These are phyloP conservation scores for Parelbella ahira DNA, from an alignment of 2,888 invertebrate species.

Conservation along the genomic window DNA sequence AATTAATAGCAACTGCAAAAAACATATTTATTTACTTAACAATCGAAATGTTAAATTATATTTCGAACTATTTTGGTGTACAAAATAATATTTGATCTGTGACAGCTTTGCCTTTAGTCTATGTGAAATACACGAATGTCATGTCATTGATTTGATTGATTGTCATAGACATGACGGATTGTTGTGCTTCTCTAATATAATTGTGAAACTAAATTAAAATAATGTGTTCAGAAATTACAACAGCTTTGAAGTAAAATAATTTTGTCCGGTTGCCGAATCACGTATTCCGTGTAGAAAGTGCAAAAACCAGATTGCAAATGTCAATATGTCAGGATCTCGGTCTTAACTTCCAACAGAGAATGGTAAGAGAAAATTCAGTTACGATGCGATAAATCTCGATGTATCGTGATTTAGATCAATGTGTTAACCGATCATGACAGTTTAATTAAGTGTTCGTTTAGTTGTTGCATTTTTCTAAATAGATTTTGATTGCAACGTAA, in stretches of 20 bases:
- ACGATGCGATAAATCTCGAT: neutral
- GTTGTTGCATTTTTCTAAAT: conserved; percentile 1
- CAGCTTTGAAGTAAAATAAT: conserved; percentile 41
- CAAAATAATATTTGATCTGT: no score
- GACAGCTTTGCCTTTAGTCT: no score
- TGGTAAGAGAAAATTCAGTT: conserved; percentile 52
- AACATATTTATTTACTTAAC: no score
- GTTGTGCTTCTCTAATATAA: conserved; percentile 57
- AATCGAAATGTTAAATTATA: no score
- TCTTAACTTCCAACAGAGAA: conserved; percentile 81
- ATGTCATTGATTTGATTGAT: conserved; percentile 37
- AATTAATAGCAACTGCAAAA: no score
- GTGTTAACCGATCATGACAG: neutral
- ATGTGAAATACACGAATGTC: no score
- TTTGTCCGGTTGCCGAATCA: conserved; percentile 41
- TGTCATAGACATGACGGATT: conserved; percentile 42
- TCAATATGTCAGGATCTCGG: conserved; percentile 81
- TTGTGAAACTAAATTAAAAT: conserved; percentile 50
- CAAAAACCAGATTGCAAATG: conserved; percentile 76
- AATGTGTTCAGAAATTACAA: conserved; percentile 53
- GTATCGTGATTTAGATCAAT: neutral
- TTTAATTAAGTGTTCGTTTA: conserved; percentile 17
- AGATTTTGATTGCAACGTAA: neutral
- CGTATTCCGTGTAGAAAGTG: conserved; percentile 54
- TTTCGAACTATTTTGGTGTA: no score